Percentiles rank a stretch among this genome's conserved stretches.
Evolutionary conservation across 2,797 vertebrate genomes (phyloP).

Genomic region (Enteromius paludinosus): DNA sequence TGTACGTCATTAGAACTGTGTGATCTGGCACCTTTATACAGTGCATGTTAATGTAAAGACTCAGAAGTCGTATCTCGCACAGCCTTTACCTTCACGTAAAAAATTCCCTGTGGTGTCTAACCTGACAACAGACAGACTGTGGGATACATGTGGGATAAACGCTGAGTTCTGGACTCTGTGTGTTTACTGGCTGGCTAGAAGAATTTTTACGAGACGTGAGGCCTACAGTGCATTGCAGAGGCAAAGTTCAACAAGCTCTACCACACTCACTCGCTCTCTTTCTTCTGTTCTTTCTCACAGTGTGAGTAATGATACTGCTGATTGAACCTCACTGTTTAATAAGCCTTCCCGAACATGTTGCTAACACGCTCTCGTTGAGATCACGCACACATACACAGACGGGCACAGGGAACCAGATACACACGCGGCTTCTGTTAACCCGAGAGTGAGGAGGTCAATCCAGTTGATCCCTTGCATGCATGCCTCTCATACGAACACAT

Average conservation of each 20-base stretch:
- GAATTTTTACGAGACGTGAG: constrained; percentile 73
- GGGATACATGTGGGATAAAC: constrained; percentile 56
- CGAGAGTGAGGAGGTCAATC: constrained; percentile 80
- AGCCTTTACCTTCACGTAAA: background rate
- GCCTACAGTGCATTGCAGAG: constrained; percentile 56
- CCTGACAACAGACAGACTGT: background rate
- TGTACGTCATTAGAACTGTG: background rate
- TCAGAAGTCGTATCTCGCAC: no score
- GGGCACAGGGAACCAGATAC: constrained; percentile 60
- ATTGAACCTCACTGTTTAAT: constrained; percentile 48
- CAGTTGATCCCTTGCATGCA: constrained; percentile 77
- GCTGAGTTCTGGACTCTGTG: constrained; percentile 23
- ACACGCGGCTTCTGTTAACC: constrained; percentile 81
- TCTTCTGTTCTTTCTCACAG: constrained; percentile 29
- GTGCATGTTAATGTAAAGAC: background rate
- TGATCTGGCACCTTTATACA: background rate
- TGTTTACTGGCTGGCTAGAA: constrained; percentile 72
- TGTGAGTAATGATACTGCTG: constrained; percentile 48
- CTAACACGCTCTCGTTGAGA: constrained; percentile 28
- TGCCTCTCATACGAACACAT: constrained; percentile 77
- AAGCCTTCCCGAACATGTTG: constrained; percentile 47
- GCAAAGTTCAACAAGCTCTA: constrained; percentile 76
- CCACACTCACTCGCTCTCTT: constrained; percentile 24
- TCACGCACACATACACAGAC: constrained; percentile 50
- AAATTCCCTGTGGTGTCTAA: background rate